Evolutionary conservation across 2,797 vertebrate species (phyloP), one percentile per base, ranked within the genome.

Genomic region (Valencia hispanica): DNA sequence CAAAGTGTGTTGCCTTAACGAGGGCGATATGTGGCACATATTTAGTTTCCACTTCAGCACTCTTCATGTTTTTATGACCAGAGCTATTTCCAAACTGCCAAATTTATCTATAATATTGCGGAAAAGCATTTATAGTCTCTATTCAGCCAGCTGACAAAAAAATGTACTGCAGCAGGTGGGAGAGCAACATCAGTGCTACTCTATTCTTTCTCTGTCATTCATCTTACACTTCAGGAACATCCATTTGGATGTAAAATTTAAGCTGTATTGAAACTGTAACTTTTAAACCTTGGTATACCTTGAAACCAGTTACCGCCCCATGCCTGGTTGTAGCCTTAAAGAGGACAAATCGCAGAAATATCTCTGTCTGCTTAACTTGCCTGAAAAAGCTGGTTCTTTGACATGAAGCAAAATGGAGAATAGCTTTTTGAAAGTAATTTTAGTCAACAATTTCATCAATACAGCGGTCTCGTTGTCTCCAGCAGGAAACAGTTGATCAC

Each of bases 401-500:
- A 70, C 17, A 20, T 80, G 83, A 18, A 55, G 79, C 53, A 70
- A 43, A 47, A 82, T 72, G 79, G 79, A 83, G 63, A 85, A 91
- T 88, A 88, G 88, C 90, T 90, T 50, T 81, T 88, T 27, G 25
- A 83, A 72, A 84, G 77, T 51, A 70, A 74, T 48, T 79, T 78
- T 57, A 45, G 61, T 87, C 27, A 73, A 73, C 82, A 20, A 79
- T 71, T 47, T 83, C 77, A 82, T 81, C 39, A 11, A 50, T 63
- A 69, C 77, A 68, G 1, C 27, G 48, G 72, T 81, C 63, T 75
- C 41, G 47, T 68, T 78, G 70, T 85, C 69, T 80, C 63, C 68
- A 86, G 90, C 90, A 82, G 79, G 84, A 83, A 86, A 91, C 93
- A 93, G 93, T 94, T 94, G 93, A 94, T 95, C 93, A 91, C 22